Conservation (phyloP, 2,797 vertebrate genomes). For the Carapus acus region DNA sequence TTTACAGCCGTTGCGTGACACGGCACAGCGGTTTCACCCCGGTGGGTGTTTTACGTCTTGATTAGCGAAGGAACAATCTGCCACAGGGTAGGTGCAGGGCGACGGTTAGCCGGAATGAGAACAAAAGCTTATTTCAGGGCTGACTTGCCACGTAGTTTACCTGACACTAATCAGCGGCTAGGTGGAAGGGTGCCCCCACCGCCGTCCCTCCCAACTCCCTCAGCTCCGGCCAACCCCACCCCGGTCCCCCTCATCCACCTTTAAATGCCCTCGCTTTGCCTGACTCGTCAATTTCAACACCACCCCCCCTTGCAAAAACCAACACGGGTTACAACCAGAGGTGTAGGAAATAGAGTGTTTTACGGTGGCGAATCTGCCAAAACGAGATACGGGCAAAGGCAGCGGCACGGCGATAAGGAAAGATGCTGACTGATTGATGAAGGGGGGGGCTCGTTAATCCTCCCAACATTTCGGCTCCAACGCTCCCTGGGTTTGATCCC, state of each 20-base stretch:
- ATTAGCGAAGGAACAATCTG: conserved; percentile 31
- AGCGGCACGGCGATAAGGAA: conserved; percentile 31
- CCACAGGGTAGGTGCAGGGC: conserved; percentile 29
- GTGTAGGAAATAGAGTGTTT: conserved; percentile 22
- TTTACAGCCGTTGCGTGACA: not conserved
- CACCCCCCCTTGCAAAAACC: conserved; percentile 19
- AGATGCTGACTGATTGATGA: conserved; percentile 48
- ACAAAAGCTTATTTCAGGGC: conserved; percentile 48
- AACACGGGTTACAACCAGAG: conserved; percentile 25
- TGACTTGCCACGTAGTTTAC: conserved; percentile 43
- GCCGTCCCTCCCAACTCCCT: no score
- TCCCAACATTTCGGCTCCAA: conserved; percentile 31
- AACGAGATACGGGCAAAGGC: conserved; percentile 4
- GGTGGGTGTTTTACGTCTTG: conserved; percentile 13
- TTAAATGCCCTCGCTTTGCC: conserved; percentile 18
- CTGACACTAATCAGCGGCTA: conserved; percentile 43
- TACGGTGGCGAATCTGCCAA: conserved; percentile 24
- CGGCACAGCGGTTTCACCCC: conserved; percentile 7
- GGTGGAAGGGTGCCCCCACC: conserved; percentile 33
- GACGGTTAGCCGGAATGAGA: conserved; percentile 24
- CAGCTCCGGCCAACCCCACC: no score
- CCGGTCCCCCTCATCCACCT: conserved; percentile 30
- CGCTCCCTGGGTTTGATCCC: conserved; percentile 48
- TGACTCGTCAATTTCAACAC: conserved; percentile 33
- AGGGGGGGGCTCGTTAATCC: conserved; percentile 47